Evolutionary conservation across 2,888 invertebrate species (phyloP).

Genomic region (Brachypalpus laphriformis): DNA sequence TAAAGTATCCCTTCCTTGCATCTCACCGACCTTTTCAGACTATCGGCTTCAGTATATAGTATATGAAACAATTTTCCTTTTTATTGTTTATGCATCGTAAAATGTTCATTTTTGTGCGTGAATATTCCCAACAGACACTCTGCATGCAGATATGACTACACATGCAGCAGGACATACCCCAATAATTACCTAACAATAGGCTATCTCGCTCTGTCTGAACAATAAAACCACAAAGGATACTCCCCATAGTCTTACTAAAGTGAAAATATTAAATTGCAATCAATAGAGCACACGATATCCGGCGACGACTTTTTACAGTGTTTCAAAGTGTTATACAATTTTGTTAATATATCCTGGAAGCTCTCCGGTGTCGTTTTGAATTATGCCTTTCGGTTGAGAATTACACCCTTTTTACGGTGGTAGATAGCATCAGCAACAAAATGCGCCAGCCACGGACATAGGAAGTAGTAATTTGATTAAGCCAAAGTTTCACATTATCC

Average conservation of each 20-base stretch:
- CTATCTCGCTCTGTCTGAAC: background rate
- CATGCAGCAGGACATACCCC: background rate
- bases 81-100: constrained; percentile 64
- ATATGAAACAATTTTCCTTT: constrained; percentile 43
- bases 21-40: background rate
- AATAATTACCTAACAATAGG: constrained; percentile 18
- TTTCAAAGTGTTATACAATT: constrained; percentile 61
- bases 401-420: constrained; percentile 36
- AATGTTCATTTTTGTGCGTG: constrained; percentile 35
- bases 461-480: constrained; percentile 64
- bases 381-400: constrained; percentile 57
- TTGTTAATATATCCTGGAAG: constrained; percentile 65
- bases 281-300: background rate
- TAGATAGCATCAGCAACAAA: constrained; percentile 50
- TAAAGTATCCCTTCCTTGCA: constrained; percentile 10
- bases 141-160: background rate
- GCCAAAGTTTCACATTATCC: constrained; percentile 64
- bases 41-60: constrained; percentile 10
- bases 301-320: constrained; percentile 14
- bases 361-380: constrained; percentile 62
- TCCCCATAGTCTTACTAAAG: background rate
- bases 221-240: constrained; percentile 11
- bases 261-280: background rate
- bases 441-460: constrained; percentile 7
- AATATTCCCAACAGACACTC: constrained; percentile 19